Evolutionary conservation across 1,140 invertebrate species (phyloP).

Genomic region (Camponotus pennsylvanicus): DNA sequence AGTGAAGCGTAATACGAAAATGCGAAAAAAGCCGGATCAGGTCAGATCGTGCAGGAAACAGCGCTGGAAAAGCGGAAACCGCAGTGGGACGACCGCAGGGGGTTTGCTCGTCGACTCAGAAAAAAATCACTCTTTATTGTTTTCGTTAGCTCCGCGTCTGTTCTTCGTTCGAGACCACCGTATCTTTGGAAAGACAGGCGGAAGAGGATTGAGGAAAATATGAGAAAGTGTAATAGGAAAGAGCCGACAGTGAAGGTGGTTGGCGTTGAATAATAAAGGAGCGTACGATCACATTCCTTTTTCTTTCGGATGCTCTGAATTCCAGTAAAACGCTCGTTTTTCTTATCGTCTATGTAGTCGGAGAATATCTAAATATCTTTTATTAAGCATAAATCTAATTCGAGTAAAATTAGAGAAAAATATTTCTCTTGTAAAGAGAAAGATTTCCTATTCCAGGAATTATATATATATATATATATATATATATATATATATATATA

Average conservation of each 20-base stretch:
- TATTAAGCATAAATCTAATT: conserved; percentile 16
- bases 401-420: neutral
- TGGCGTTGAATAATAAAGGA: conserved; percentile 76
- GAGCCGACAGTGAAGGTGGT: conserved; percentile 45
- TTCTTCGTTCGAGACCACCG: conserved; percentile 45
- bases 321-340: conserved; percentile 52
- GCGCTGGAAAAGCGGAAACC: conserved; percentile 35
- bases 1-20: conserved; percentile 18
- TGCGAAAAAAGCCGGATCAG: conserved; percentile 33
- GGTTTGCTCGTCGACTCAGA: conserved; percentile 67
- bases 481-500: too few relatives aligned
- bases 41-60: conserved; percentile 48
- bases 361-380: conserved; percentile 36
- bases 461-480: neutral
- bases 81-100: conserved; percentile 45
- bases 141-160: conserved; percentile 76
- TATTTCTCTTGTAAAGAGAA: neutral
- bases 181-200: conserved; percentile 33
- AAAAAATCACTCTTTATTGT: conserved; percentile 80
- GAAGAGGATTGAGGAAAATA: conserved; percentile 41
- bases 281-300: conserved; percentile 35
- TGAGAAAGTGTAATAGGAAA: conserved; percentile 60
- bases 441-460: conserved; percentile 9
- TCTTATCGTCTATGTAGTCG: conserved; percentile 32
- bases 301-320: conserved; percentile 31